These are phyloP conservation scores for Plebejus argus DNA, from an alignment of 2,888 invertebrate genomes.

Conservation along the genomic window DNA sequence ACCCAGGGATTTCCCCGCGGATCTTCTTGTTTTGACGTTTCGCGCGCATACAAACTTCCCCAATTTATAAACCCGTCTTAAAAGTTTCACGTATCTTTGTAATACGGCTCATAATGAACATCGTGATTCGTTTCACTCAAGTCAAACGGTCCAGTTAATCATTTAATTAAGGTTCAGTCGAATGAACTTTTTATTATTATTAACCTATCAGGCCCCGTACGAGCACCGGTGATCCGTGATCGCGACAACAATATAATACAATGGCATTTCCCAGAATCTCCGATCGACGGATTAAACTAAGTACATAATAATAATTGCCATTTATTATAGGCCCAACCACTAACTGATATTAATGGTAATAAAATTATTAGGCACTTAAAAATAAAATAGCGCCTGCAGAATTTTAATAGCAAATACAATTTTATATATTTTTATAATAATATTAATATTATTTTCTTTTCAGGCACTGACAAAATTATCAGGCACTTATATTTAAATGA, in stretches of 20 bases:
- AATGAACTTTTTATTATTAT: too few relatives aligned
- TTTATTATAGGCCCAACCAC: too few relatives aligned
- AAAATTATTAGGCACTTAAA: background rate
- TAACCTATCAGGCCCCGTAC: too few relatives aligned
- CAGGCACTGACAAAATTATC: background rate
- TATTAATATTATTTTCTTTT: background rate
- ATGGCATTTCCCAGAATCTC: too few relatives aligned
- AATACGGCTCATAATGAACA: background rate
- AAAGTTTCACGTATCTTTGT: constrained; percentile 14
- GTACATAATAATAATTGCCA: too few relatives aligned
- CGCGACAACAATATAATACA: too few relatives aligned
- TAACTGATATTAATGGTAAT: too few relatives aligned
- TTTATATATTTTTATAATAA: background rate
- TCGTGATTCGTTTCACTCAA: background rate
- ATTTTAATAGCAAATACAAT: background rate
- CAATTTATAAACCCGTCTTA: constrained; percentile 30
- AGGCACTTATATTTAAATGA: too few relatives aligned
- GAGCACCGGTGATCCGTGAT: too few relatives aligned
- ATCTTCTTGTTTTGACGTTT: constrained; percentile 34
- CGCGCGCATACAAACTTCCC: constrained; percentile 25
- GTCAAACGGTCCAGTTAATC: background rate
- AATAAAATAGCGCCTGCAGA: background rate
- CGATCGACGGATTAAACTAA: too few relatives aligned
- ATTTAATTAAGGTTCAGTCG: background rate
- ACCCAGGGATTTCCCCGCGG: constrained; percentile 3